Conservation (phyloP, 2,113 vertebrate genomes). For the Crotalus viridis region DNA sequence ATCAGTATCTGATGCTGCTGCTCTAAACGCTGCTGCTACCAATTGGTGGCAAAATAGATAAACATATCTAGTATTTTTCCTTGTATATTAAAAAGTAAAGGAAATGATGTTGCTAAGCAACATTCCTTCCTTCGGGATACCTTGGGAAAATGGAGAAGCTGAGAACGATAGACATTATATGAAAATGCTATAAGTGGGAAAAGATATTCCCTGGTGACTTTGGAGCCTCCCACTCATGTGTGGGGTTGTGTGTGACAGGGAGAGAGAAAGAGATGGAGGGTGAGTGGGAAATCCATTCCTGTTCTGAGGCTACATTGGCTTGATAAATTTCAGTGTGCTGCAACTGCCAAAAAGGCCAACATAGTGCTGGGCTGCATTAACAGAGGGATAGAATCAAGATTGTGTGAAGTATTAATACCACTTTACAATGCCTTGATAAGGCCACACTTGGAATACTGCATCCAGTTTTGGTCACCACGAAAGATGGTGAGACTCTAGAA, state of each 20-base stretch:
- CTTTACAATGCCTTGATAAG: too few relatives aligned
- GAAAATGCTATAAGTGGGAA: background rate
- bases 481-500: too few relatives aligned
- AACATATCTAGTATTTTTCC: background rate
- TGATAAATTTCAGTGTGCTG: slow-evolving; percentile 31
- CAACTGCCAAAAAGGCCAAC: too few relatives aligned
- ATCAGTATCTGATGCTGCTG: background rate
- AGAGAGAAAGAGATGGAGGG: background rate
- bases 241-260: background rate
- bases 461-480: too few relatives aligned
- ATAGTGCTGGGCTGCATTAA: too few relatives aligned
- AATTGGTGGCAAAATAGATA: background rate
- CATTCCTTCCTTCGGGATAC: background rate
- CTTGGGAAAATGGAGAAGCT: background rate
- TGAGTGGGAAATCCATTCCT: slow-evolving; percentile 10
- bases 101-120: slow-evolving; percentile 11
- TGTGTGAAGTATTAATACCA: too few relatives aligned
- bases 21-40: background rate
- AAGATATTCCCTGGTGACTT: background rate
- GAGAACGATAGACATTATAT: background rate
- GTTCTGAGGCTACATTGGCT: slow-evolving; percentile 13
- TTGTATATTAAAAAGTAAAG: background rate
- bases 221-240: background rate
- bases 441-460: too few relatives aligned
- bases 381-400: too few relatives aligned